Base-by-base conservation (phyloP, 2,113 vertebrate genomes). In the Irena cyanogastra region DNA sequence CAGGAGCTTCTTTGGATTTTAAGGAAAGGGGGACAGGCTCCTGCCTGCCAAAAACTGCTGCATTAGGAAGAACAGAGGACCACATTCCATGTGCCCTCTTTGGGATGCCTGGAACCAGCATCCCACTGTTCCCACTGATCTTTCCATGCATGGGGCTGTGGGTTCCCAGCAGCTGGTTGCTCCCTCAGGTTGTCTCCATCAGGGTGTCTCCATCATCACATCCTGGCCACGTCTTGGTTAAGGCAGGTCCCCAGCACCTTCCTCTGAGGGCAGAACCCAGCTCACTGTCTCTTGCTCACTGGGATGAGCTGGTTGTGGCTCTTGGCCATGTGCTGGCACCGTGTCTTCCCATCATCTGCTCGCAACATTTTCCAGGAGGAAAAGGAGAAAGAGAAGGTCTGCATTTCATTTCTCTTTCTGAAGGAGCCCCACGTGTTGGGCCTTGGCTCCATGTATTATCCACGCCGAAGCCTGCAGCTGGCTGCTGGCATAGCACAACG, bases 401-500 rank as follows among this genome's bases (percentile, higher is more conserved):
- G 21, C 33, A 28, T 87, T 84, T 87, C 5, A 37, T 49, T 87
- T 83, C 76, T 86, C 54, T 83, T 56, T 22, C 61, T 18, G 8
- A 53, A 75, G 53, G 24, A 89, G 71, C 71, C 56, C 61, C n/a
- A 30, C 1, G 3, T 78, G 49, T 79, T 0, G 0, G 79, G 35
- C 54, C 75, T 74, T 2, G 0, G 56, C 93, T 83, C 60, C 2
- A 10, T 93, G 90, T 77, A 69, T 95, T 92, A 95, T 83, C 68
- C 63, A 61, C 47, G 61, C 54, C 0, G 16, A 68, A 92, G 72
- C 83, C 93, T 94, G 79, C 92, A 96, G 95, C 94, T 93, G 89
- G 83, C 87, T 95, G 89, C 93, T 93, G 94, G 94, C 89, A 94
- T 31, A 57, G 89, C 84, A 64, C 76, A 60, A 31, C 10, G 3